Evolutionary conservation across 1,140 invertebrate genomes (phyloP), one percentile per base, ranked within the genome.

Genomic region (Aphidius ervi): DNA sequence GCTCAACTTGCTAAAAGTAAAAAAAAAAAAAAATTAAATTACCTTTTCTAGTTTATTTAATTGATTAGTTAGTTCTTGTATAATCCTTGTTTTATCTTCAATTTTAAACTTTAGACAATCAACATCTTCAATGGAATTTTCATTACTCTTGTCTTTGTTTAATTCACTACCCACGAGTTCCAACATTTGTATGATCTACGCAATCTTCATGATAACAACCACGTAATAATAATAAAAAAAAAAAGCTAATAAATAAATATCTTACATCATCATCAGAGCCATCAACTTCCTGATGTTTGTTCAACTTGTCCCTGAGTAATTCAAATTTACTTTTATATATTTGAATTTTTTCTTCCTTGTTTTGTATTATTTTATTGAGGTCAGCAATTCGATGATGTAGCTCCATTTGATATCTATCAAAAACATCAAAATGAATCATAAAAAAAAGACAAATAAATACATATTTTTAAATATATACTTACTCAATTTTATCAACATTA

Each of bases 31-130:
- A 49, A 41, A 42, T 56, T 40, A 54, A 75, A 71, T 57, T 70
- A 79, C 77, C 72, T 77, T 74, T 68, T 74, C 65, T 37, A 72
- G 53, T 55, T 57, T 62, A 64, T 55, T 45, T 54, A 77, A 61
- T 61, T 67, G 64, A 50, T 63, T 48, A 53, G 70, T 58, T 49
- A 77, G 60, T 55, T 70, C 50, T 56, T 67, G 43, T 46, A 72
- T 64, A 58, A 65, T 57, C 6, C 67, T 70, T 46, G 58, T 65
- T 54, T 77, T 73, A 39, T 74, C 65, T 74, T 65, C 0, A 74
- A 45, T 46, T 31, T 31, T 31, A 31, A 31, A 31, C 23, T 31
- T 31, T 1, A 31, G 4, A 31, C 23, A 31, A 31, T 31, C 23
- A 31, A 31, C 4, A 31, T 59, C 16, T 4, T 63, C 52, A 20